phyloP scores from a whole-genome alignment of 2,113 vertebrate genomes.

The Caretta caretta region DNA sequence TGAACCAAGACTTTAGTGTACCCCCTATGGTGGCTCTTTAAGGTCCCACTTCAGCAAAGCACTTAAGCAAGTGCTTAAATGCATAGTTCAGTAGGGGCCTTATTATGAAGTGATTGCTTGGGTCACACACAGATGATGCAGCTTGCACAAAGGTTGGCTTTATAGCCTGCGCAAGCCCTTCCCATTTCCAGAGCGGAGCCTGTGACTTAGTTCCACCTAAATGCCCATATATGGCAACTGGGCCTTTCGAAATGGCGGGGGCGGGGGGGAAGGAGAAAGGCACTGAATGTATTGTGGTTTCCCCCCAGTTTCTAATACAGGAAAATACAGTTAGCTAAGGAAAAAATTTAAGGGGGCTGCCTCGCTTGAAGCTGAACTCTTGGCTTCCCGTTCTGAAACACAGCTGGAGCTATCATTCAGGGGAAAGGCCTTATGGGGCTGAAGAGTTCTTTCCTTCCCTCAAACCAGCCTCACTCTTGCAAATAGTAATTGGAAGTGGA shows the following conservation, averaged over 20 bases:
- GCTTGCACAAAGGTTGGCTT: background rate
- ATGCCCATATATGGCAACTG: background rate
- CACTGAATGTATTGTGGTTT: background rate
- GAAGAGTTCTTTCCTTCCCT: background rate
- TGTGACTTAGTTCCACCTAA: background rate
- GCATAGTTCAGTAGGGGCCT: background rate
- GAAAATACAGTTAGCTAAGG: background rate
- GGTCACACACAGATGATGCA: background rate
- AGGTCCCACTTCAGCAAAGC: background rate
- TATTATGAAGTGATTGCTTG: fast-evolving
- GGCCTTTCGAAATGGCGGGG: background rate
- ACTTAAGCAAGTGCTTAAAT: fast-evolving
- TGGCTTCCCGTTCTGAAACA: background rate
- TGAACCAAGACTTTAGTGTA: background rate
- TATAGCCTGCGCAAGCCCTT: background rate
- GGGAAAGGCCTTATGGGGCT: background rate
- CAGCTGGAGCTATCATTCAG: background rate
- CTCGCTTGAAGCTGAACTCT: background rate
- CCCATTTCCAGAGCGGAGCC: background rate
- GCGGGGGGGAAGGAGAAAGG: background rate
- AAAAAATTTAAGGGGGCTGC: background rate
- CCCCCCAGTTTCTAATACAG: background rate
- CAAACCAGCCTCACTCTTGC: background rate
- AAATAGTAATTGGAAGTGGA: background rate
- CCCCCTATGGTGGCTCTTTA: background rate